Conservation (phyloP, 2,797 vertebrate species). For the Sebastes minor region DNA sequence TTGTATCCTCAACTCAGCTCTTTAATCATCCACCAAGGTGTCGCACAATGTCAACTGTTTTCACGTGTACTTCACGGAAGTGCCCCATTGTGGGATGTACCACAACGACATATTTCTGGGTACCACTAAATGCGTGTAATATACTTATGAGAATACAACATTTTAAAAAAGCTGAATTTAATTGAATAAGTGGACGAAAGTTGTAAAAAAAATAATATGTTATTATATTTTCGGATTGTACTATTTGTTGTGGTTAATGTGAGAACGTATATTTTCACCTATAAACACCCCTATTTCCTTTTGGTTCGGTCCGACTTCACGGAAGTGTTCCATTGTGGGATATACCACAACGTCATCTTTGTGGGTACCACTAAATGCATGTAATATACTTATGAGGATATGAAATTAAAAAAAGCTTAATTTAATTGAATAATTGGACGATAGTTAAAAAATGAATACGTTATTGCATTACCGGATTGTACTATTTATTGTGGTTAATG, state of each 20-base stretch:
- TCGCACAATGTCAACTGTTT: conserved; percentile 25
- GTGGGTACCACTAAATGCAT: fast-evolving
- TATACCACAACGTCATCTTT: conserved; percentile 23
- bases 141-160: fast-evolving
- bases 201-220: fast-evolving
- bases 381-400: fast-evolving
- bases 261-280: fast-evolving
- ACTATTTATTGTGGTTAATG: neutral
- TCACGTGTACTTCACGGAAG: conserved; percentile 32
- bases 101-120: neutral
- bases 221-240: fast-evolving
- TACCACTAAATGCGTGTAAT: fast-evolving
- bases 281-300: neutral
- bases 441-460: fast-evolving
- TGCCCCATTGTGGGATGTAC: conserved; percentile 30
- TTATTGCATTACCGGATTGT: fast-evolving
- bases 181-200: fast-evolving
- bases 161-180: fast-evolving
- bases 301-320: conserved; percentile 10
- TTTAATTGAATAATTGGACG: fast-evolving
- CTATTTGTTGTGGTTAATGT: neutral
- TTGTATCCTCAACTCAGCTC: fast-evolving
- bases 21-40: fast-evolving
- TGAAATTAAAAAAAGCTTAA: fast-evolving
- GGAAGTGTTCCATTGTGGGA: conserved; percentile 23